Evolutionary conservation across 2,888 invertebrate species (phyloP).

Genomic region (Tholera decimalis): DNA sequence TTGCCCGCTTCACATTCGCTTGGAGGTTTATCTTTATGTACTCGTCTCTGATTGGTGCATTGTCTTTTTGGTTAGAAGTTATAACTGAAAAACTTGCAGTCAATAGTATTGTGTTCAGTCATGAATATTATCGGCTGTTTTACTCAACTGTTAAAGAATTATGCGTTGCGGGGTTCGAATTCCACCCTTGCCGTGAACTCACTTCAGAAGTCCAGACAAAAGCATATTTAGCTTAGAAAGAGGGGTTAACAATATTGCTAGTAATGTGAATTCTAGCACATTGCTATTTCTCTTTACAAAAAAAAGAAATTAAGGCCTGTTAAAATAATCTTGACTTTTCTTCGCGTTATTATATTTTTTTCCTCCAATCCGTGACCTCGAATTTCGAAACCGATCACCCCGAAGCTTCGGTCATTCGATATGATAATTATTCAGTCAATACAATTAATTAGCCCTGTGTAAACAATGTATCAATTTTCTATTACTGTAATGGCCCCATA

Average conservation of each 20-base stretch:
- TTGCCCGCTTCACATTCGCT: background rate
- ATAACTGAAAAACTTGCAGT: background rate
- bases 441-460: constrained; percentile 51
- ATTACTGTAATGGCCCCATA: constrained; percentile 60
- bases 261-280: too few relatives aligned
- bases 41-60: constrained; percentile 4
- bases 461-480: constrained; percentile 57
- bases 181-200: too few relatives aligned
- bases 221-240: too few relatives aligned
- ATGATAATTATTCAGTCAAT: constrained; percentile 47
- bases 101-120: background rate
- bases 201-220: too few relatives aligned
- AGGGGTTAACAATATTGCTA: too few relatives aligned
- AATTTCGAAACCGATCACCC: constrained; percentile 11
- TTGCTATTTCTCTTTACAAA: too few relatives aligned
- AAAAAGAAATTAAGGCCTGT: too few relatives aligned
- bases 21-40: background rate
- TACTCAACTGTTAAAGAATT: too few relatives aligned
- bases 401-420: constrained; percentile 31
- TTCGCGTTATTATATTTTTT: too few relatives aligned
- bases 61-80: background rate
- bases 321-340: too few relatives aligned
- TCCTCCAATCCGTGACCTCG: constrained; percentile 5
- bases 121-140: background rate
- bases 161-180: too few relatives aligned